Percentiles rank a stretch among this genome's conserved stretches.
Conservation (phyloP, 2,888 invertebrate genomes). For the Aporophyla nigra region DNA sequence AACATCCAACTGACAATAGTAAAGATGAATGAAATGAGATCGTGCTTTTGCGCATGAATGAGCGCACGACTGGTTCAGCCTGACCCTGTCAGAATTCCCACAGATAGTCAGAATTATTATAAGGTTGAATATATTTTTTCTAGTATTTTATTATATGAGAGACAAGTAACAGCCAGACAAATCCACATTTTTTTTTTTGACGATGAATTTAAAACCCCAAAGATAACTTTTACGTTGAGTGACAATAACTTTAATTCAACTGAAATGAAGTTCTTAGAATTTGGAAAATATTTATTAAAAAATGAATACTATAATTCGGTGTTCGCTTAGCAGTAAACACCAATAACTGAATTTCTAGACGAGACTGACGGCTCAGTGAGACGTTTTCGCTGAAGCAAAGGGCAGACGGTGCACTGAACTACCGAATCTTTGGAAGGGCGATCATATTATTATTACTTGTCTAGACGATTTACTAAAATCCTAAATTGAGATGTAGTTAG, state of each 20-base stretch:
- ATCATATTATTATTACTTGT: conserved; percentile 71
- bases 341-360: conserved; percentile 65
- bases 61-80: conserved; percentile 33
- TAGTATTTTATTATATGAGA: not conserved
- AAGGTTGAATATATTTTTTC: not conserved
- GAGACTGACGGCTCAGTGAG: conserved; percentile 67
- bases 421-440: conserved; percentile 73
- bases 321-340: conserved; percentile 61
- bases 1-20: conserved; percentile 1
- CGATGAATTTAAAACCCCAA: conserved; percentile 2
- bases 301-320: conserved; percentile 37
- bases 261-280: conserved; percentile 8
- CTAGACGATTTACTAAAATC: conserved; percentile 73
- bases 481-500: conserved; percentile 60
- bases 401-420: conserved; percentile 81
- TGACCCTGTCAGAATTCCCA: conserved; percentile 20
- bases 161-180: not conserved
- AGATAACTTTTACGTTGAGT: not conserved
- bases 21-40: conserved; percentile 47
- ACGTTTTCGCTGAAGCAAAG: conserved; percentile 67
- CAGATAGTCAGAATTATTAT: conserved; percentile 5
- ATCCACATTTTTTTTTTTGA: not conserved
- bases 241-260: conserved; percentile 18
- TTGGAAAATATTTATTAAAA: conserved; percentile 37
- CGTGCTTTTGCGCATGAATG: conserved; percentile 44